Evolutionary conservation across 2,888 invertebrate genomes (phyloP), one percentile per base, ranked within the genome.

Genomic region (Erebia palarica): DNA sequence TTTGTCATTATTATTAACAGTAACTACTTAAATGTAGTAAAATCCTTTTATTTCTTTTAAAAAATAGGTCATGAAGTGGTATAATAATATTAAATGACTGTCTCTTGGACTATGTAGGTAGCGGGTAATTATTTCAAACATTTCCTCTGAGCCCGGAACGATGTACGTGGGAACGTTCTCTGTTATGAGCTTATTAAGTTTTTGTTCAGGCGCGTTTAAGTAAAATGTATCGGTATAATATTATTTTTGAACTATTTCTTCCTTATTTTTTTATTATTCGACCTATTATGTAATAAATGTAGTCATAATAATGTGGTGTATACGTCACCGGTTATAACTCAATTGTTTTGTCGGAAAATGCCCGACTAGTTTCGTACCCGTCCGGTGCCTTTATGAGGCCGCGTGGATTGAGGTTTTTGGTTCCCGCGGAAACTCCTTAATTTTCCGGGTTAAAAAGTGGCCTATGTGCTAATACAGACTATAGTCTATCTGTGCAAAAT

Each of bases 71-170:
- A 36, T 36, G 7, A 5, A 36, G 36, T 36, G 4, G 27, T 2
- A 5, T 51, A n/a, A 8, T 51, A 5, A n/a, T 51, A n/a, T 51
- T 7, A 44, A 3, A 65, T 65, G 27, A 36, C 36, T 53, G 36
- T n/a, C 65, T 65, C 65, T 53, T 51, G 36, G 10, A 42, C 65
- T 65, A 53, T 2, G n/a, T 27, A 27, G 51, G 65, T 53, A 44
- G 65, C 18, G 68, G 66, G 73, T 78, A 76, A 77, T 77, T 75
- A 75, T 76, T 75, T 73, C 73, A 75, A 77, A 73, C 75, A 69
- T 75, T 87, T 86, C 85, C 86, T 84, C 81, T 80, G 80, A 76
- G 75, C 79, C 78, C 82, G 82, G 85, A 86, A 84, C 81, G 84
- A 84, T 82, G 80, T 81, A 77, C 83, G 82, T 87, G 88, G 82